These are phyloP conservation scores for Hydrozoanthus tunicans DNA, from an alignment of 64 coral and sea anemone genomes.

Conservation along the genomic window DNA sequence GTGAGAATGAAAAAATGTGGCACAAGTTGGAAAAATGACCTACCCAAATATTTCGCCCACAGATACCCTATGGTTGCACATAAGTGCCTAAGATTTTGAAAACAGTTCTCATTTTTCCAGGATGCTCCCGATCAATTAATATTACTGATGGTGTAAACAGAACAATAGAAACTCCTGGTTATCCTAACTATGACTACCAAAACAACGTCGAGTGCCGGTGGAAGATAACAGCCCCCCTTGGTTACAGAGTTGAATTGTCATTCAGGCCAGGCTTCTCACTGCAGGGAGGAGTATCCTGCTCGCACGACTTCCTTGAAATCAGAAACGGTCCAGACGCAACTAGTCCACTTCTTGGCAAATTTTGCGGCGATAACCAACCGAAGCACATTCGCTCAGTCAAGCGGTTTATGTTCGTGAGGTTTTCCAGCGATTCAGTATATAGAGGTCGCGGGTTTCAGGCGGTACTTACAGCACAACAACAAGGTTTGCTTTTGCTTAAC, in stretches of 20 bases:
- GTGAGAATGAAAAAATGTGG: no score
- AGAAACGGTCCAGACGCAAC: not conserved
- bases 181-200: not conserved
- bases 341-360: not conserved
- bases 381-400: not conserved
- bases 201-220: not conserved
- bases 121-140: not conserved
- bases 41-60: no score
- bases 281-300: not conserved
- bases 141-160: not conserved
- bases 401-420: conserved; percentile 6
- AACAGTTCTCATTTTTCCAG: not conserved
- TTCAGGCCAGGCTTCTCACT: not conserved
- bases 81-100: no score
- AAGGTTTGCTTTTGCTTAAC: not conserved
- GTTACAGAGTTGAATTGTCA: conserved; percentile 9
- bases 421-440: not conserved
- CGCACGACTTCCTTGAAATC: not conserved
- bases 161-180: conserved; percentile 16
- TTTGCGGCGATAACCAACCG: not conserved
- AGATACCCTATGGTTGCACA: no score
- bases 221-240: not conserved
- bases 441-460: not conserved
- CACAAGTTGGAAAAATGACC: no score
- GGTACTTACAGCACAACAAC: not conserved